Base-by-base conservation (phyloP, 2,888 invertebrate species). In the Parnassius mnemosyne region DNA sequence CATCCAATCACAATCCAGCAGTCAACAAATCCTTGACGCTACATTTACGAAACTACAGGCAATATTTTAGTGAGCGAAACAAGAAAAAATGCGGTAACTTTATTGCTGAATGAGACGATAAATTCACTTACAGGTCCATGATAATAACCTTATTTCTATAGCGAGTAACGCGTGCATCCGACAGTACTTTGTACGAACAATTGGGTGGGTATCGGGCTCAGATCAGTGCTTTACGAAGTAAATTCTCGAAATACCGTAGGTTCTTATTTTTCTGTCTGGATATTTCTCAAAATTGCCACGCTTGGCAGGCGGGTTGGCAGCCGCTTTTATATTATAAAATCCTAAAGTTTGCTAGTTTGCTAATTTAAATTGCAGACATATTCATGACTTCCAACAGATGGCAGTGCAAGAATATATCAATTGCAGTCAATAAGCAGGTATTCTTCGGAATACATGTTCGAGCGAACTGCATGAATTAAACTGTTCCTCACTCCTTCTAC, bases 101-200 rank as follows among this genome's bases (percentile, higher is more conserved):
- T 87, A 86, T 85, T 81, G 82, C 79, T 79, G 83, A 82, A 85
- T 82, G 84, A 78, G 80, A 78, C 72, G 75, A 86, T 87, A 87
- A 86, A 86, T 86, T 82, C 77, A 75, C 77, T 83, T 81, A 81
- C 84, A 75, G 74, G 71, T 72, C 71, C 75, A 70, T 69, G 80
- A 81, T 83, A 83, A 83, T 83, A 84, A 79, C 78, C 80, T 78
- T 79, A 81, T 82, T 82, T 81, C 79, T 75, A 76, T 74, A 74
- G 75, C 74, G 74, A 79, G 77, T 79, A 79, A 78, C 75, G 69
- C 66, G 71, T 65, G 64, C 67, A 63, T 61, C 60, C 57, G 66
- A 69, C 72, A 69, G 78, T 83, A 83, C 79, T 78, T 82, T 73
- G 74, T 70, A 65, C 69, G 69, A 75, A 76, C 82, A 77, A 80